phyloP scores from a whole-genome alignment of 2,888 invertebrate genomes.

The Pasiphila rectangulata region DNA sequence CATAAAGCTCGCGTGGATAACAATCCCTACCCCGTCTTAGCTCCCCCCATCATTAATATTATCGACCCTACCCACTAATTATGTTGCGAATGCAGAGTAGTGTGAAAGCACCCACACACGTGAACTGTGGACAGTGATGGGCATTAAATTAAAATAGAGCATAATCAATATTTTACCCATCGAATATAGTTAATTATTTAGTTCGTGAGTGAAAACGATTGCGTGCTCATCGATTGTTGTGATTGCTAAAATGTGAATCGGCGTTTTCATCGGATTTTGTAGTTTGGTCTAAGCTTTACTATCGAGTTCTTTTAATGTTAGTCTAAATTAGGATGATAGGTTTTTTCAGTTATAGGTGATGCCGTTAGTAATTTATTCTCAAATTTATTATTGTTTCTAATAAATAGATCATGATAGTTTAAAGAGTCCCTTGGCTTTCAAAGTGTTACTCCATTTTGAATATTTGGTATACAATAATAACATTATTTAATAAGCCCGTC shows the following conservation, averaged over 20 bases:
- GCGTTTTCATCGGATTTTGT: slow-evolving; percentile 39
- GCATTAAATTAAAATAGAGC: slow-evolving; percentile 65
- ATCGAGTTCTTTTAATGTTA: background rate
- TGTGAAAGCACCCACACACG: slow-evolving; percentile 38
- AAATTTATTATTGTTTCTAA: too few relatives aligned
- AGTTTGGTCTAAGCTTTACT: slow-evolving; percentile 2
- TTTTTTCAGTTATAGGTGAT: too few relatives aligned
- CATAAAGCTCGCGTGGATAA: slow-evolving; percentile 79
- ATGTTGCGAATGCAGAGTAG: slow-evolving; percentile 76
- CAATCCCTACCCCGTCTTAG: slow-evolving; percentile 57
- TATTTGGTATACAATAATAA: too few relatives aligned
- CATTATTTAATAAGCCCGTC: too few relatives aligned
- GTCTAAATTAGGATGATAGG: too few relatives aligned
- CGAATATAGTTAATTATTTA: slow-evolving; percentile 65
- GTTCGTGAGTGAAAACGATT: slow-evolving; percentile 55
- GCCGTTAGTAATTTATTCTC: too few relatives aligned
- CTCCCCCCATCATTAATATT: slow-evolving; percentile 78
- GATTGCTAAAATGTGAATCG: slow-evolving; percentile 75
- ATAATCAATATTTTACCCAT: slow-evolving; percentile 60
- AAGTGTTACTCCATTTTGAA: too few relatives aligned
- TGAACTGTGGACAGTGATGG: slow-evolving; percentile 55
- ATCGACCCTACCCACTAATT: slow-evolving; percentile 79
- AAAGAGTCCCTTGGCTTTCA: too few relatives aligned
- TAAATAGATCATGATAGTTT: too few relatives aligned
- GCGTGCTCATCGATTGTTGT: slow-evolving; percentile 63